Evolutionary conservation across 2,888 invertebrate species (phyloP), one percentile per base, ranked within the genome.

Genomic region (Agriotes lineatus): DNA sequence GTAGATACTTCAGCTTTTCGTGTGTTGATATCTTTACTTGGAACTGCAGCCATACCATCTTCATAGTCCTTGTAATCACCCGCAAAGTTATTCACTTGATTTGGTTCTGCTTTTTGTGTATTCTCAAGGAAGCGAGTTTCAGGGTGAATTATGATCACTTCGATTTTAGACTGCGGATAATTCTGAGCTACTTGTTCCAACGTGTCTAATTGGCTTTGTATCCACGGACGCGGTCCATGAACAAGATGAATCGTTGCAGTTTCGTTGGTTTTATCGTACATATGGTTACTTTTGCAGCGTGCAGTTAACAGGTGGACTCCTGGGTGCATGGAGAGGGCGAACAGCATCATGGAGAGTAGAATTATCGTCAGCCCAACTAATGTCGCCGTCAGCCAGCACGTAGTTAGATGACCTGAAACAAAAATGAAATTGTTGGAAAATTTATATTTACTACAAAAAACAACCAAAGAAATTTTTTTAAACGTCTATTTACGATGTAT

Each of bases 211-310:
- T 83, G 79, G 19, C 73, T 71, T 71, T 75, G 75, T 6, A 77
- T 73, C 78, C 80, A 80, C 18, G 73, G 71, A 10, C 73, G 61
- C 6, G 76, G 75, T 2, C 78, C 73, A 67, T 84, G 83, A 0
- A 82, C 80, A 33, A 85, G 73, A 71, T 82, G 82, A 18, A 84
- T 77, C 42, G 80, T 82, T 35, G 73, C 73, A 56, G 80, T 80
- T 35, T 76, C 75, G 22, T 80, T 45, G 10, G n/a, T 16, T 14
- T 37, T 52, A 14, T 57, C 3, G 25, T 16, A 37, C 1, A 35
- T 4, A 52, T 65, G 59, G 3, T 16, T 20, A 2, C 63, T 71
- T 67, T 67, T 65, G 39, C 73, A 76, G 68, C 70, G 60, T 16
- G 72, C 59, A 16, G 71, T 67, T 20, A 74, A 48, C 37, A 61